phyloP scores from a whole-genome alignment of 2,888 invertebrate species.

The Odontothrips loti region DNA sequence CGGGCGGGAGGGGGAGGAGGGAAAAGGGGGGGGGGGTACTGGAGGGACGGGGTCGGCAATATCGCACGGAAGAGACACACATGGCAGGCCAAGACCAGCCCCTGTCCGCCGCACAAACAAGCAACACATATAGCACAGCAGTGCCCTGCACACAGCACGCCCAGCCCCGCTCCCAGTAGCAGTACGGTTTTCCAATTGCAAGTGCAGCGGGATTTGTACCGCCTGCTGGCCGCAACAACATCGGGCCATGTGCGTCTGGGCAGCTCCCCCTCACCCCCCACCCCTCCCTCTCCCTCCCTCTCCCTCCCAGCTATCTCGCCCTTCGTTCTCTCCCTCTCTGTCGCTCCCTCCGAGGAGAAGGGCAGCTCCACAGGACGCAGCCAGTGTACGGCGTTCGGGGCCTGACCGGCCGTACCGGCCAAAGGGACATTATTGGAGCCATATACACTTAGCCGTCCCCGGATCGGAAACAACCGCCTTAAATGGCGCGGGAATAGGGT shows the following conservation, averaged over 20 bases:
- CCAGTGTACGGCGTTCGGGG: too few species aligned
- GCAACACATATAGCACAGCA: not conserved
- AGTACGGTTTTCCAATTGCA: not conserved
- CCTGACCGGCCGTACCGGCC: too few species aligned
- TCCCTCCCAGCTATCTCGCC: not conserved
- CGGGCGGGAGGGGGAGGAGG: too few species aligned
- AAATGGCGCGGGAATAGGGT: not conserved
- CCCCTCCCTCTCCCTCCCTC: not conserved
- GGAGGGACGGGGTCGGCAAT: too few species aligned
- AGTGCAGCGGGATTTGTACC: not conserved
- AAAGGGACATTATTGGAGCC: slow-evolving; percentile 9
- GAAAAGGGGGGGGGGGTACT: too few species aligned
- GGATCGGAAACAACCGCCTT: slow-evolving; percentile 3
- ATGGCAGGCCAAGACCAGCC: too few species aligned
- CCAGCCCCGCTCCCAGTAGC: not conserved
- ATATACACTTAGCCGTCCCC: slow-evolving; percentile 8
- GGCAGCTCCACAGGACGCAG: too few species aligned
- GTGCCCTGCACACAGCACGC: not conserved
- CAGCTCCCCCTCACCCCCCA: not conserved
- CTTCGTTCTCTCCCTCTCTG: not conserved
- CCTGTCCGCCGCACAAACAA: too few species aligned
- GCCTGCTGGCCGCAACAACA: not conserved
- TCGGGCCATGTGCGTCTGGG: not conserved
- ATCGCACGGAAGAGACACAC: too few species aligned
- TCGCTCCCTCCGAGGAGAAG: not conserved